phyloP scores from a whole-genome alignment of 2,113 vertebrate genomes.

The Gallinago paraguaiae region DNA sequence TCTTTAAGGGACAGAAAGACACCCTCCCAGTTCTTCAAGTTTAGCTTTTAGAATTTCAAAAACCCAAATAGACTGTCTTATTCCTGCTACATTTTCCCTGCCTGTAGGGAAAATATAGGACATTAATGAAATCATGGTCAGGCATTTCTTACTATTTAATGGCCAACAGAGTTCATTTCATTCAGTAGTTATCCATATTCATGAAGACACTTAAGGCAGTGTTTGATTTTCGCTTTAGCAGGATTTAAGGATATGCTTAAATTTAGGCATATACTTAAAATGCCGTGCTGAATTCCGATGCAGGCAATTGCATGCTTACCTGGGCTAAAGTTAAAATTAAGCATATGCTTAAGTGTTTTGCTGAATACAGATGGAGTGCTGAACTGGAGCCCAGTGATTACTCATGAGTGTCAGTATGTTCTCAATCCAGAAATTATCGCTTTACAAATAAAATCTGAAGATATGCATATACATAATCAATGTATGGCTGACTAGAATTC shows the following conservation, averaged over 20 bases:
- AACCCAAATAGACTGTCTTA: neutral
- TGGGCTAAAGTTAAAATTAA: slow-evolving; percentile 60
- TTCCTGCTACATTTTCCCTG: neutral
- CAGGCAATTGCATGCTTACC: slow-evolving; percentile 29
- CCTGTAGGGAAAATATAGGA: neutral
- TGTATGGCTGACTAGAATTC: slow-evolving; percentile 54
- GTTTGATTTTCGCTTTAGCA: slow-evolving; percentile 50
- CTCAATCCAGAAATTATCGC: slow-evolving; percentile 61
- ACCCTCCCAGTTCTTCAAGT: neutral
- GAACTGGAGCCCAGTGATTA: slow-evolving; percentile 56
- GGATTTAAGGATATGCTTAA: slow-evolving; percentile 38
- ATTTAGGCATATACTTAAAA: slow-evolving; percentile 46
- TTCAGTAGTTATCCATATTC: slow-evolving; percentile 22
- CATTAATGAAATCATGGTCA: neutral
- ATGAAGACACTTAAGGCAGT: slow-evolving; percentile 10
- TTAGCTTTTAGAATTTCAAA: neutral
- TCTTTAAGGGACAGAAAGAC: neutral
- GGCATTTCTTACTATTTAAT: neutral
- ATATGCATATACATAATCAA: slow-evolving; percentile 48
- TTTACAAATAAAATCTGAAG: slow-evolving; percentile 62
- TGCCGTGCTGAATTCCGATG: neutral
- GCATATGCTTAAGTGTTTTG: slow-evolving; percentile 47
- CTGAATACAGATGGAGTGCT: slow-evolving; percentile 52
- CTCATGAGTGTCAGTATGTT: slow-evolving; percentile 55
- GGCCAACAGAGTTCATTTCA: slow-evolving; percentile 9